Conservation (phyloP, 2,113 vertebrate species). For the Pimephales promelas region DNA sequence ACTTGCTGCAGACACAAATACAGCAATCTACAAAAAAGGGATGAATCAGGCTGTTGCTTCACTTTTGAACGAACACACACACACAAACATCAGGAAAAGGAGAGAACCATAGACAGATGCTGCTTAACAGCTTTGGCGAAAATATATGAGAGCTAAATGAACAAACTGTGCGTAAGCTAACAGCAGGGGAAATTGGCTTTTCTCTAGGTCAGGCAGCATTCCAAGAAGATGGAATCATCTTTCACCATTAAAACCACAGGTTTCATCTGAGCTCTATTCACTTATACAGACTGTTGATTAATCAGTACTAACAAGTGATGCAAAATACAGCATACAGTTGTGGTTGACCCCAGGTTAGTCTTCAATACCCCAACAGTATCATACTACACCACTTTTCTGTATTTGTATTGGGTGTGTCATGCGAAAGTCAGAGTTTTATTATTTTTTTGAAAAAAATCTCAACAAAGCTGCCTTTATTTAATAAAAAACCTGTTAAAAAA, state of each 20-base stretch:
- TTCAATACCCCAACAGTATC: neutral
- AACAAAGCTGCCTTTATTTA: neutral
- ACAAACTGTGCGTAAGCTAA: constrained; percentile 34
- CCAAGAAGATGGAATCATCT: constrained; percentile 4
- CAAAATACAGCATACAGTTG: neutral
- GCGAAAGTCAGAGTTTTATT: neutral
- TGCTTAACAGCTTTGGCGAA: constrained; percentile 29
- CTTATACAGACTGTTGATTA: neutral
- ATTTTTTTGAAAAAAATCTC: neutral
- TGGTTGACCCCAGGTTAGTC: neutral
- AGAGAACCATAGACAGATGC: constrained; percentile 44
- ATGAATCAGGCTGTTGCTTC: constrained; percentile 5
- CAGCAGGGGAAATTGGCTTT: constrained; percentile 29
- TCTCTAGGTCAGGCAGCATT: constrained; percentile 31
- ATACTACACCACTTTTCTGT: neutral
- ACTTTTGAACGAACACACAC: constrained; percentile 17
- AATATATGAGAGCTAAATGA: constrained; percentile 36
- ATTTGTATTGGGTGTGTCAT: neutral
- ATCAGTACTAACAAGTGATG: constrained; percentile 6
- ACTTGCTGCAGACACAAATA: constrained; percentile 23
- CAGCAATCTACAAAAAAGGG: constrained; percentile 26
- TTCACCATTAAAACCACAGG: constrained; percentile 10
- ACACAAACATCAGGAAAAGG: constrained; percentile 36
- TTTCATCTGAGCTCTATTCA: constrained; percentile 13
- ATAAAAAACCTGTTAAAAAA: neutral